phyloP scores from a whole-genome alignment of 2,113 vertebrate species.

The Ictidomys tridecemlineatus region DNA sequence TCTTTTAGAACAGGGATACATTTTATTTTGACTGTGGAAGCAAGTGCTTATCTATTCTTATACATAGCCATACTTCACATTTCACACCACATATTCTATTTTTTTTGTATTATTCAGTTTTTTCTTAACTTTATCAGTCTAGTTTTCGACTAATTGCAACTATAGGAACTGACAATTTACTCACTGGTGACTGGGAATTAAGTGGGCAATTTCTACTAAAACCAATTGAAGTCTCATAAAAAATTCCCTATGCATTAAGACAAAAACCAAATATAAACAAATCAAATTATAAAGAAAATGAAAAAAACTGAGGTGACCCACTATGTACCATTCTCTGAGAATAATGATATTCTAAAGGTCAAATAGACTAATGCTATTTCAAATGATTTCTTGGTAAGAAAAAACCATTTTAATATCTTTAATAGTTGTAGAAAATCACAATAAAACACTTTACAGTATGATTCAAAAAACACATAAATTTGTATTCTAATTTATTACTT shows the following conservation, averaged over 20 bases:
- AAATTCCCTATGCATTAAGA: slow-evolving; percentile 72
- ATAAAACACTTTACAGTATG: slow-evolving; percentile 35
- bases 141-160: slow-evolving; percentile 39
- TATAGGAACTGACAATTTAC: slow-evolving; percentile 34
- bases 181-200: slow-evolving; percentile 55
- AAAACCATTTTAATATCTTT: slow-evolving; percentile 49
- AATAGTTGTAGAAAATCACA: slow-evolving; percentile 69
- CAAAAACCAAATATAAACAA: slow-evolving; percentile 75
- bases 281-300: slow-evolving; percentile 64
- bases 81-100: not conserved
- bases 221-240: slow-evolving; percentile 74
- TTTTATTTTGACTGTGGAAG: slow-evolving; percentile 55
- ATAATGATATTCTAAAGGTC: not conserved
- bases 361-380: slow-evolving; percentile 32
- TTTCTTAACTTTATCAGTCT: not conserved
- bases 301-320: not conserved
- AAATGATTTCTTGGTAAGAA: slow-evolving; percentile 38
- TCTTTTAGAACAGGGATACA: slow-evolving; percentile 43
- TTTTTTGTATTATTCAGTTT: not conserved
- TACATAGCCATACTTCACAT: not conserved
- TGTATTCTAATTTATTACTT: slow-evolving; percentile 60
- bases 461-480: slow-evolving; percentile 39
- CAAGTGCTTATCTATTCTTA: slow-evolving; percentile 51
- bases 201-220: slow-evolving; percentile 53
- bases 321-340: not conserved